A percentile compares a stretch with the other conserved stretches of the same genome.
phyloP scores from a whole-genome alignment of 1,140 invertebrate species.

The Gyrodactylus salaris region DNA sequence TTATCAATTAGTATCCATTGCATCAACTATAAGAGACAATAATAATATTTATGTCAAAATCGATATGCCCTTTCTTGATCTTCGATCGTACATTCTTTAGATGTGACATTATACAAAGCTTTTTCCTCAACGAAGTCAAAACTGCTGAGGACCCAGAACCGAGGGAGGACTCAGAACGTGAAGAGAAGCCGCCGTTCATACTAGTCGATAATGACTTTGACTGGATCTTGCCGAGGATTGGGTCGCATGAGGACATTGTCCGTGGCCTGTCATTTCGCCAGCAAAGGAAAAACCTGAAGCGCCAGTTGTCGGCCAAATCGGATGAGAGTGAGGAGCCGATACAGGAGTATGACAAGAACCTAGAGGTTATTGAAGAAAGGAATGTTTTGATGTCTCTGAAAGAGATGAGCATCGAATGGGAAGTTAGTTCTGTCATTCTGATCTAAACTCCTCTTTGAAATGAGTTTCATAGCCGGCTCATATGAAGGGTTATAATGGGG shows the following conservation, averaged over 20 bases:
- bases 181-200: not conserved
- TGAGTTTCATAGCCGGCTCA: too few relatives aligned
- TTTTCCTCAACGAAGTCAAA: not conserved
- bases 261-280: not conserved
- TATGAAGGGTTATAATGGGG: too few relatives aligned
- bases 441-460: too few relatives aligned
- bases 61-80: too few relatives aligned
- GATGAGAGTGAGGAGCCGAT: not conserved
- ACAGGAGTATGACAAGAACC: not conserved
- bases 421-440: not conserved
- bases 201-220: not conserved
- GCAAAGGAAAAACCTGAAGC: not conserved
- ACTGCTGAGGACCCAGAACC: not conserved
- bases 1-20: too few relatives aligned
- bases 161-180: not conserved
- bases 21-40: not conserved
- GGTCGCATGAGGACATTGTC: not conserved
- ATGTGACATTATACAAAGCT: not conserved
- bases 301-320: not conserved
- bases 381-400: not conserved
- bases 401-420: not conserved
- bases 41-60: not conserved
- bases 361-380: not conserved
- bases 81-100: too few relatives aligned
- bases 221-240: not conserved